phyloP scores from a whole-genome alignment of 2,113 vertebrate species.

The Nothoprocta perdicaria region DNA sequence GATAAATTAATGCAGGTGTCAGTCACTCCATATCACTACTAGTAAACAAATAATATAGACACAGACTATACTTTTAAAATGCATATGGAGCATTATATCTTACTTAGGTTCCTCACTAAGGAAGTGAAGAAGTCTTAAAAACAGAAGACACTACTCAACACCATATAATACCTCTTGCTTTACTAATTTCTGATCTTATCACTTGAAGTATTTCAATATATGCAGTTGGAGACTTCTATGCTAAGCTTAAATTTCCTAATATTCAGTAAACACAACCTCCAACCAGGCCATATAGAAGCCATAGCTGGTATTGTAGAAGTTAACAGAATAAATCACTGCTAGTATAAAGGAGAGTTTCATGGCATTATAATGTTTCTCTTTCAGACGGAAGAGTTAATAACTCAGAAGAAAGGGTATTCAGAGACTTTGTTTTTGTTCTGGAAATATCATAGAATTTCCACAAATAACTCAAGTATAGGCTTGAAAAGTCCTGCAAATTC shows the following conservation, averaged over 20 bases:
- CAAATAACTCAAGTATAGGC: not conserved
- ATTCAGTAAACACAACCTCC: not conserved
- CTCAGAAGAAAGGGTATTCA: not conserved
- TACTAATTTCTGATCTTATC: not conserved
- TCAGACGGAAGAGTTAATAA: not conserved
- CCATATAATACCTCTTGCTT: not conserved
- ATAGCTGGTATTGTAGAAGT: not conserved
- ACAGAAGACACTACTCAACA: not conserved
- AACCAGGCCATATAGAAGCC: not conserved
- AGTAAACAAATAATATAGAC: conserved; percentile 47
- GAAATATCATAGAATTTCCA: not conserved
- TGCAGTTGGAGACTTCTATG: not conserved
- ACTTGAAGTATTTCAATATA: not conserved
- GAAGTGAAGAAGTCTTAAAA: not conserved
- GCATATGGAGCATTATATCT: conserved; percentile 9
- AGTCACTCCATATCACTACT: conserved; percentile 21
- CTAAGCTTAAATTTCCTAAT: not conserved
- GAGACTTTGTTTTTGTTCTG: not conserved
- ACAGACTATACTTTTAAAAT: conserved; percentile 4
- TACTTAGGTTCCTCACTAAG: conserved; percentile 20
- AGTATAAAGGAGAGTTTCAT: not conserved
- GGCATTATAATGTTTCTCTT: not conserved
- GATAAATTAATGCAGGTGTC: conserved; percentile 65
- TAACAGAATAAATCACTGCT: not conserved
- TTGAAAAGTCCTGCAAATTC: not conserved